Percentiles rank a stretch among this genome's conserved stretches.
Evolutionary conservation across 2,113 vertebrate genomes (phyloP).

Genomic region (Alces alces): DNA sequence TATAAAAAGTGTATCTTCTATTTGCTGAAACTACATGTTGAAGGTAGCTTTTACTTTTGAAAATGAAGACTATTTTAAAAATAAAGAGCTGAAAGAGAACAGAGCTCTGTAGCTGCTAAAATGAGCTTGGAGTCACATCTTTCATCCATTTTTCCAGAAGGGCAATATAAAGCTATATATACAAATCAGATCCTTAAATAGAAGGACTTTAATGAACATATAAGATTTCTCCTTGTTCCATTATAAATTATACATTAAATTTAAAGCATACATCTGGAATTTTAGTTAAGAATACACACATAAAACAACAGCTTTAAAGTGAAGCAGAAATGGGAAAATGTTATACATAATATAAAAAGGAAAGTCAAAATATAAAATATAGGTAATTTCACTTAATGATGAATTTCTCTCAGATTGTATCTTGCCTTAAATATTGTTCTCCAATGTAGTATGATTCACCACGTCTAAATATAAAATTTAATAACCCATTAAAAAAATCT

Average conservation of each 20-base stretch:
- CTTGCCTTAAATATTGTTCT: not conserved
- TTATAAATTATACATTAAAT: not conserved
- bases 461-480: not conserved
- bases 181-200: not conserved
- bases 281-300: not conserved
- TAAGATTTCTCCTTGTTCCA: not conserved
- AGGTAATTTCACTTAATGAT: not conserved
- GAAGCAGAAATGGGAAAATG: not conserved
- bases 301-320: not conserved
- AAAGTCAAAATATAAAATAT: not conserved
- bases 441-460: not conserved
- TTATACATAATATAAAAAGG: not conserved
- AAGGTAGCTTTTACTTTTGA: not conserved
- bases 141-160: not conserved
- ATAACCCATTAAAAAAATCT: not conserved
- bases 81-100: not conserved
- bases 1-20: not conserved
- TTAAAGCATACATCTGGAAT: not conserved
- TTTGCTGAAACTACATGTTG: not conserved
- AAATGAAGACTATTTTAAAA: not conserved
- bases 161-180: not conserved
- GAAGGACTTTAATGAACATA: not conserved
- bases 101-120: not conserved
- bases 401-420: not conserved
- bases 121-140: not conserved